Evolutionary conservation across 2,797 vertebrate genomes (phyloP).

Genomic region (Gadopsis marmoratus): DNA sequence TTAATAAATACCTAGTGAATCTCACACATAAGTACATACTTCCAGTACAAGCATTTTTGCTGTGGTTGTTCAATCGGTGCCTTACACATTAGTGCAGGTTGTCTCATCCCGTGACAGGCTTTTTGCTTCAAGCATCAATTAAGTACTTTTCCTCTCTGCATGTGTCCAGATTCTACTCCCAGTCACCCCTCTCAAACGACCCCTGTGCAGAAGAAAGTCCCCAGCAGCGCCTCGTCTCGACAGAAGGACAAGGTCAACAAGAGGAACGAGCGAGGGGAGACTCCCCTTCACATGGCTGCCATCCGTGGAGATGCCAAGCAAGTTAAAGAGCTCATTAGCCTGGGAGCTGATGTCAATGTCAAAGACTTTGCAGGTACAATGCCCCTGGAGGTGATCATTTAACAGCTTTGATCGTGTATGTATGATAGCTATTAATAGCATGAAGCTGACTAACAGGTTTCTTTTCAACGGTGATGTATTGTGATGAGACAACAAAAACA

Average conservation of each 20-base stretch:
- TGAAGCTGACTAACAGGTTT: conserved; percentile 34
- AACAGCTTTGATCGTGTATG: conserved; percentile 36
- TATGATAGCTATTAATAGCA: conserved; percentile 20
- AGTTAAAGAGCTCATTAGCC: conserved; percentile 96
- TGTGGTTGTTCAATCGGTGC: background rate
- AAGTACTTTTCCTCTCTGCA: conserved; percentile 19
- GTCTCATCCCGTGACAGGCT: conserved; percentile 11
- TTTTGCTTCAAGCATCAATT: conserved; percentile 28
- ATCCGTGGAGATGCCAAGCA: conserved; percentile 97
- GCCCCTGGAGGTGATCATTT: conserved; percentile 8
- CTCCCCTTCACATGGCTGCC: conserved; percentile 97
- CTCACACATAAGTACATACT: no score
- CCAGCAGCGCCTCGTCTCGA: conserved; percentile 91
- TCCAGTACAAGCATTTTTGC: conserved; percentile 20
- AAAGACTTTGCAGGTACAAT: conserved; percentile 98
- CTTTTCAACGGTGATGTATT: conserved; percentile 11
- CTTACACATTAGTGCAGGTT: conserved; percentile 9
- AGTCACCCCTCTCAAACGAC: conserved; percentile 94
- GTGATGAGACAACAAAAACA: conserved; percentile 14
- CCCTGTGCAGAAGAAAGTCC: conserved; percentile 94
- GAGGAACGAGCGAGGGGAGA: conserved; percentile 97
- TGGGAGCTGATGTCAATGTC: conserved; percentile 98
- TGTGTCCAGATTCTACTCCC: conserved; percentile 91
- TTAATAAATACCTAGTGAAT: background rate
- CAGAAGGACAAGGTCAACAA: conserved; percentile 99